phyloP scores from a whole-genome alignment of 2,888 invertebrate species.

The Noctua comes region DNA sequence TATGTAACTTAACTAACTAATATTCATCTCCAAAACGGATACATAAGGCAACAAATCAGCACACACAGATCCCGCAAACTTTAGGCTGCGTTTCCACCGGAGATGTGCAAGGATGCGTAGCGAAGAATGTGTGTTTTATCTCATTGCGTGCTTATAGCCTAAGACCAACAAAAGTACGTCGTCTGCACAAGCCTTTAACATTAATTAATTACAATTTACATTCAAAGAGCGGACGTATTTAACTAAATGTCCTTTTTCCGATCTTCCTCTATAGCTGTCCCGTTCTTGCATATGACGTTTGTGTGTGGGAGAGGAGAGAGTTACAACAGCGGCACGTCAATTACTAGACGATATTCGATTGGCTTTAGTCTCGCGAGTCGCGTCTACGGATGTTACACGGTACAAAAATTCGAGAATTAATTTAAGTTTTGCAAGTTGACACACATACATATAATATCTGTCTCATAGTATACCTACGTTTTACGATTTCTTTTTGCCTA shows the following conservation, averaged over 20 bases:
- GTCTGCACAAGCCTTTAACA: background rate
- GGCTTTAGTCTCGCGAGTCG: conserved; percentile 66
- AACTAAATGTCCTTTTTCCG: conserved; percentile 52
- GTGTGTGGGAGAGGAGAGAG: conserved; percentile 5
- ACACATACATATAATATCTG: background rate
- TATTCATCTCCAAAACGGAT: background rate
- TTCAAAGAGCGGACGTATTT: conserved; percentile 46
- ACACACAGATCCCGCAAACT: background rate
- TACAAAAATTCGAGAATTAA: conserved; percentile 16
- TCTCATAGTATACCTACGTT: background rate
- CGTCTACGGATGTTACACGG: conserved; percentile 30
- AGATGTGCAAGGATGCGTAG: background rate
- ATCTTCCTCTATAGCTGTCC: conserved; percentile 17
- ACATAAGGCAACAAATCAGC: background rate
- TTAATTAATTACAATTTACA: conserved; percentile 57
- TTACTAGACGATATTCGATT: conserved; percentile 66
- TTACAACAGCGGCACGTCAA: conserved; percentile 53
- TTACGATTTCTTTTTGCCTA: background rate
- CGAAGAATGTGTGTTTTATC: background rate
- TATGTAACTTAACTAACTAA: background rate
- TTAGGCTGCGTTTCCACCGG: background rate
- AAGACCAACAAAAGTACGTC: background rate
- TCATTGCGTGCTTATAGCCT: background rate
- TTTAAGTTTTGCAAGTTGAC: too few species aligned
- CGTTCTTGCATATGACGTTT: background rate